phyloP scores from a whole-genome alignment of 2,888 invertebrate species.

The Euzetes globulus region DNA sequence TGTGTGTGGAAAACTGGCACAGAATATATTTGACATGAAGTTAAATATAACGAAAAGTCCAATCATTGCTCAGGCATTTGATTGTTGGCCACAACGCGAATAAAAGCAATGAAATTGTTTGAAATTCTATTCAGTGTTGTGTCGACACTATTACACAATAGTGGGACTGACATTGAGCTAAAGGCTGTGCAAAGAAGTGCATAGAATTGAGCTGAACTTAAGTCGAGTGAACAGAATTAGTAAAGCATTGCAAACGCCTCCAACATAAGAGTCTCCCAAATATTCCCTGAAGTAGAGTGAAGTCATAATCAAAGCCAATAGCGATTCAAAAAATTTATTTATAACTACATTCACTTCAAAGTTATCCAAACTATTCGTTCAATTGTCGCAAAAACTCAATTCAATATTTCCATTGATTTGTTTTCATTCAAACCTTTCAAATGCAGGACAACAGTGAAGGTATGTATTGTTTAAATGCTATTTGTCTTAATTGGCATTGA shows the following conservation, averaged over 20 bases:
- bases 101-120: background rate
- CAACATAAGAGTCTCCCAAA: background rate
- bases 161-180: conserved; percentile 1
- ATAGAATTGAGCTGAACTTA: background rate
- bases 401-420: background rate
- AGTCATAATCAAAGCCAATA: too few species aligned
- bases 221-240: background rate
- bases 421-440: background rate
- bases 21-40: too few species aligned
- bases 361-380: too few species aligned
- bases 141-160: background rate
- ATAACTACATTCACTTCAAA: too few species aligned
- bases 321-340: too few species aligned
- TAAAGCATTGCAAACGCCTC: background rate
- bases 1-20: too few species aligned
- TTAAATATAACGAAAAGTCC: too few species aligned
- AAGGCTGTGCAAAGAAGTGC: background rate
- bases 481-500: background rate
- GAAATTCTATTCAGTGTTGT: background rate
- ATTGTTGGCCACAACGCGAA: background rate
- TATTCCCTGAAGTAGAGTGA: too few species aligned
- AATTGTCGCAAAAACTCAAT: too few species aligned
- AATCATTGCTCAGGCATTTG: too few species aligned
- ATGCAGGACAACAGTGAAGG: background rate
- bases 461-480: background rate